phyloP scores from a whole-genome alignment of 2,888 invertebrate species.

The Spisula solida region DNA sequence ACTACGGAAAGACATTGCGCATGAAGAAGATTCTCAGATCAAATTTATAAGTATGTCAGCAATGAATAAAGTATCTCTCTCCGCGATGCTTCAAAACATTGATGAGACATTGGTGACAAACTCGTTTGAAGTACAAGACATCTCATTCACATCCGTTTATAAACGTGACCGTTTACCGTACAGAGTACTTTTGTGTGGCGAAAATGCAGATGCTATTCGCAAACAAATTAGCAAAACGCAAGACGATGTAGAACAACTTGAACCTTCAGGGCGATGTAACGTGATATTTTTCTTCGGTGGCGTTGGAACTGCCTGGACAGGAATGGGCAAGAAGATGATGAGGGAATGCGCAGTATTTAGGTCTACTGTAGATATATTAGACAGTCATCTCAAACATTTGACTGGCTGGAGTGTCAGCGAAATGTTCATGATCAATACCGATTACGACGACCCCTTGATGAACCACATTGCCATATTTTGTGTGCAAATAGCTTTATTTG shows the following conservation, averaged over 20 bases:
- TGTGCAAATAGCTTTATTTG: constrained; percentile 70
- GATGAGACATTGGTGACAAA: neutral
- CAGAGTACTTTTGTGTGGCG: constrained; percentile 47
- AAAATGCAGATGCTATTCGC: constrained; percentile 3
- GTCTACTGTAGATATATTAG: constrained; percentile 69
- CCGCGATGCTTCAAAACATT: neutral
- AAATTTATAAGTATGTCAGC: constrained; percentile 22
- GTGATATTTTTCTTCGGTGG: constrained; percentile 81
- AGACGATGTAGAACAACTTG: neutral
- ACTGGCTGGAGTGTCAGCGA: constrained; percentile 68
- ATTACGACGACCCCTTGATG: constrained; percentile 29
- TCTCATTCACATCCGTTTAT: constrained; percentile 58
- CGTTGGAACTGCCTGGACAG: constrained; percentile 80
- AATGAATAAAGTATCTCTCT: constrained; percentile 15
- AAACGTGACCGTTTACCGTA: constrained; percentile 53
- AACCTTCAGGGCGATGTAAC: neutral
- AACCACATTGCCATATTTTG: constrained; percentile 72
- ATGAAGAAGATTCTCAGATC: neutral
- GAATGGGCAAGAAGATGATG: constrained; percentile 79
- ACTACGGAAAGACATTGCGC: neutral
- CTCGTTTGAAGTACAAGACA: neutral
- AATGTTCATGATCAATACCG: constrained; percentile 40
- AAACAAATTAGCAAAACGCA: neutral
- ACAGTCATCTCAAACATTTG: constrained; percentile 60
- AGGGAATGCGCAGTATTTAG: constrained; percentile 64